Base-by-base conservation (phyloP, 2,113 vertebrate species). In the Thamnophis sirtalis region DNA sequence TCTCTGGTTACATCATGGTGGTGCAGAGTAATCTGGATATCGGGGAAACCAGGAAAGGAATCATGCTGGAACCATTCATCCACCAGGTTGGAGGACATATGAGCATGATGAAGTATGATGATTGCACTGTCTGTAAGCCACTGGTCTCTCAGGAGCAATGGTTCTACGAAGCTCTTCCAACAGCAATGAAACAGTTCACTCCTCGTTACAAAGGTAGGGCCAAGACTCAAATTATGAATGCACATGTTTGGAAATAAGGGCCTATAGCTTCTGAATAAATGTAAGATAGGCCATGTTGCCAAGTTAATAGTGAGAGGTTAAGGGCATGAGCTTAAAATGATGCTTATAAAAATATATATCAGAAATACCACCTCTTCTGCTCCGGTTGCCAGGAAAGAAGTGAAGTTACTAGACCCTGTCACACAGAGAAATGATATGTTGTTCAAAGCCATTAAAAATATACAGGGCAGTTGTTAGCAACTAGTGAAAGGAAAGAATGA, bases 41-140 rank as follows among this genome's bases (percentile, higher is more conserved):
- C 0, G 43, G 91, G 0, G 96, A 95, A 7, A 0, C 91, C 86
- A 60, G 94, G 68, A 87, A 26, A 0, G 93, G 93, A 0, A 95
- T 98, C 88, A 96, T 89, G 0, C 96, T 98, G 93, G 96, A 98
- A 95, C 98, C 98, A 90, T 98, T 98, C 0, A 56, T 97, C 93
- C 97, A 98, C 63, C 98, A 98, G 93, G 98, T 98, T 1, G 98
- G 98, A 0, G 98, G 98, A 1, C 98, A 98, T 95, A 91, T 96
- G 90, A 98, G 98, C 38, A 92, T 98, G 95, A 95, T 98, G 96
- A 96, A 88, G 91, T 98, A 98, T 0, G 97, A 98, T 0, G 97
- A 97, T 58, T 92, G 97, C 93, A 98, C 97, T 0, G 33, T 98
- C 84, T 98, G 98, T 96, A 98, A 98, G 91, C 98, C 98, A 43